Conservation (phyloP, 2,113 vertebrate species). For the Centropristis striata region DNA sequence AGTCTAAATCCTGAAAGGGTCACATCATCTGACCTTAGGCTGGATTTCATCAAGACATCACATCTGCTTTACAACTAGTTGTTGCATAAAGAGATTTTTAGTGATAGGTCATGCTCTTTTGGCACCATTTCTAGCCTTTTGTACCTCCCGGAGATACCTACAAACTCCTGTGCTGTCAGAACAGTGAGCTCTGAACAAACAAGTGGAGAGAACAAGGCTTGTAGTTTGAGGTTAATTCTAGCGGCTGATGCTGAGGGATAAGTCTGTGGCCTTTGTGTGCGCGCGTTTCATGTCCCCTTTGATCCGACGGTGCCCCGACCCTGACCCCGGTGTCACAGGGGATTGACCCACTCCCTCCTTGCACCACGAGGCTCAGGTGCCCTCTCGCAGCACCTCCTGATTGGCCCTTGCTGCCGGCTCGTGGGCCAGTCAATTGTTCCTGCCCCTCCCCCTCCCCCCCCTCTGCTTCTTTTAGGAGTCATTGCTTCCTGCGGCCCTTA, state of each 20-base stretch:
- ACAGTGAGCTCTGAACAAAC: background rate
- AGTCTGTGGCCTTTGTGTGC: conserved; percentile 49
- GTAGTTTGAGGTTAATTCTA: conserved; percentile 31
- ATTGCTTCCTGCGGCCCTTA: conserved; percentile 78
- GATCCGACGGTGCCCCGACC: conserved; percentile 67
- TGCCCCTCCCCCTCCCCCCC: background rate
- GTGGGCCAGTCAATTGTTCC: conserved; percentile 55
- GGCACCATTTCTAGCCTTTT: background rate
- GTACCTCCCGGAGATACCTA: background rate
- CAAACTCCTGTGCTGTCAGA: background rate
- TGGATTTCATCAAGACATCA: background rate
- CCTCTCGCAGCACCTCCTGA: conserved; percentile 46
- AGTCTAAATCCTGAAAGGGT: background rate
- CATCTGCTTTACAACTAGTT: background rate
- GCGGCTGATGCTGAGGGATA: conserved; percentile 32
- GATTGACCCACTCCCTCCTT: conserved; percentile 65
- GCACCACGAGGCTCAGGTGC: conserved; percentile 69
- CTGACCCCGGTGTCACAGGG: conserved; percentile 73
- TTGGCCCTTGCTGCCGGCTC: conserved; percentile 56
- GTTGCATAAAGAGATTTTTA: background rate
- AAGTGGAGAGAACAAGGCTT: conserved; percentile 24
- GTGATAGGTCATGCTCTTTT: background rate
- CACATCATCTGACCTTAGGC: background rate
- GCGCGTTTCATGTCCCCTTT: conserved; percentile 61
- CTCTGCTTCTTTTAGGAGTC: conserved; percentile 66